Percentiles rank a stretch among this genome's conserved stretches.
Evolutionary conservation across 2,113 vertebrate species (phyloP).

Genomic region (Cercocebus atys): DNA sequence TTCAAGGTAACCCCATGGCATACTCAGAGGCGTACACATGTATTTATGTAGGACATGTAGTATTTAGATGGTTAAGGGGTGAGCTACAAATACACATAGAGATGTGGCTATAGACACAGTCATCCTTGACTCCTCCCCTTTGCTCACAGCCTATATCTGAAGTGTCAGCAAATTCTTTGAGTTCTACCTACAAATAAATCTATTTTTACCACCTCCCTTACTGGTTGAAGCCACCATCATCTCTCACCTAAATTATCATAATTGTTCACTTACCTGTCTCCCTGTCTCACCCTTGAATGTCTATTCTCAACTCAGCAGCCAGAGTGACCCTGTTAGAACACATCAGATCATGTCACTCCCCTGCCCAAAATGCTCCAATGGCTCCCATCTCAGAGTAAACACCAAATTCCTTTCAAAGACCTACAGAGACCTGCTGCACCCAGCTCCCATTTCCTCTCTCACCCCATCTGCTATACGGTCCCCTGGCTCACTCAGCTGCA

Average conservation of each 20-base stretch:
- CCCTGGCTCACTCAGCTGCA: not conserved
- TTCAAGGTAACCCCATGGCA: not conserved
- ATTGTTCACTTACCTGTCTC: not conserved
- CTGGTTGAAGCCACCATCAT: not conserved
- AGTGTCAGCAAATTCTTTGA: not conserved
- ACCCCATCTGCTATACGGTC: not conserved
- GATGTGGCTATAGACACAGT: not conserved
- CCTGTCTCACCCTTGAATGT: not conserved
- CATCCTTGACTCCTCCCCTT: not conserved
- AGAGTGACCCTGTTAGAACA: not conserved
- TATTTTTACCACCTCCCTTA: not conserved
- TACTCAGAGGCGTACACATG: not conserved
- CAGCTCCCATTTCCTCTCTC: not conserved
- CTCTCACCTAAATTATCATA: not conserved
- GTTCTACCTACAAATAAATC: not conserved
- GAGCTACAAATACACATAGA: not conserved
- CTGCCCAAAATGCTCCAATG: not conserved
- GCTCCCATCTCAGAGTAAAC: not conserved
- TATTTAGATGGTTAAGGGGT: not conserved
- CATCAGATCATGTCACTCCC: not conserved
- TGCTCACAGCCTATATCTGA: not conserved
- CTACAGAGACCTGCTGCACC: not conserved
- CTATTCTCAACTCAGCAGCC: not conserved
- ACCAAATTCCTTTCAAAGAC: not conserved
- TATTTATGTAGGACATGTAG: not conserved